These are phyloP conservation scores for Bagarius yarrelli DNA, from an alignment of 2,113 vertebrate genomes.

Conservation along the genomic window DNA sequence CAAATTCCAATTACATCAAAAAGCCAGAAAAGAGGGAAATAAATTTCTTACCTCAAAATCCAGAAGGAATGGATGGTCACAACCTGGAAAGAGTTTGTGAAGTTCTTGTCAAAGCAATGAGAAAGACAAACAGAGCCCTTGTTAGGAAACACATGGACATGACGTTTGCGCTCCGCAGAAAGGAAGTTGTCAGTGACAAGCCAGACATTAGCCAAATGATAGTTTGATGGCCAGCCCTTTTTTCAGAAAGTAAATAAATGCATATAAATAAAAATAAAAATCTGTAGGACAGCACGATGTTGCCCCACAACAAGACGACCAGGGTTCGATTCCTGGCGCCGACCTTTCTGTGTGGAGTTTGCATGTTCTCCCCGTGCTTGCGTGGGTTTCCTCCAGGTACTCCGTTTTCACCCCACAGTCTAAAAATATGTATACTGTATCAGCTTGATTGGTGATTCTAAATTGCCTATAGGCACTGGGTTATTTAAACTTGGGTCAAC, in stretches of 20 bases:
- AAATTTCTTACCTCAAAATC: slow-evolving; percentile 43
- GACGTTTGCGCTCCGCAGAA: slow-evolving; percentile 42
- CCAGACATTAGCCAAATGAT: slow-evolving; percentile 39
- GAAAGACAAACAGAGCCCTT: slow-evolving; percentile 42
- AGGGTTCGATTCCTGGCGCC: too few species aligned
- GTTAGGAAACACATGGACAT: slow-evolving; percentile 39
- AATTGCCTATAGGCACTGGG: too few species aligned
- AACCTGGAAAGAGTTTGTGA: slow-evolving; percentile 24
- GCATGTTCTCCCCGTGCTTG: too few species aligned
- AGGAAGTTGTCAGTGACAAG: slow-evolving; percentile 40
- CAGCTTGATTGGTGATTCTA: too few species aligned
- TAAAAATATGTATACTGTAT: too few species aligned
- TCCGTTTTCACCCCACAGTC: too few species aligned
- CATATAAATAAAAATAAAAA: too few species aligned
- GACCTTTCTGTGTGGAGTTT: too few species aligned
- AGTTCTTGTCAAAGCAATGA: slow-evolving; percentile 41
- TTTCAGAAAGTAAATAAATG: slow-evolving; percentile 47
- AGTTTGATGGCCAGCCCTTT: slow-evolving; percentile 39
- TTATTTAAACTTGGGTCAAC: too few species aligned
- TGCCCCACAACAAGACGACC: too few species aligned
- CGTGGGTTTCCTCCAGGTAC: too few species aligned
- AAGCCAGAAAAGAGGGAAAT: slow-evolving; percentile 49
- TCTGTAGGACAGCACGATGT: too few species aligned
- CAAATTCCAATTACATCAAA: slow-evolving; percentile 37
- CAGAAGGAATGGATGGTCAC: slow-evolving; percentile 36